Evolutionary conservation across 2,888 invertebrate genomes (phyloP).

Genomic region (Megamerina dolium): DNA sequence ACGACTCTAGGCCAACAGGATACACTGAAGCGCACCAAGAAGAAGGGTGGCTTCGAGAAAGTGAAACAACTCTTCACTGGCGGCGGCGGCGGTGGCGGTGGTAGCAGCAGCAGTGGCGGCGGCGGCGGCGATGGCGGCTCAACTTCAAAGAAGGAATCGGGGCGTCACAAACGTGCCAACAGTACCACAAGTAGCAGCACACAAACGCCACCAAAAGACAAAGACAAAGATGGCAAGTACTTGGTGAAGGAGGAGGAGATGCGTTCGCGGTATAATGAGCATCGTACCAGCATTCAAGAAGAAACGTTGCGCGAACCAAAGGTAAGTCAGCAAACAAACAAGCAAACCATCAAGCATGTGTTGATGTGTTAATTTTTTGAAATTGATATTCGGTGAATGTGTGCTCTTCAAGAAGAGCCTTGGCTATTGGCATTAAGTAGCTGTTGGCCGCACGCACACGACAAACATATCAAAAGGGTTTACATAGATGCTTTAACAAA

Average conservation of each 20-base stretch:
- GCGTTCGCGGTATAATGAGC: slow-evolving; percentile 56
- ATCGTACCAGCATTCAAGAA: slow-evolving; percentile 40
- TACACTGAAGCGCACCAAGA: slow-evolving; percentile 53
- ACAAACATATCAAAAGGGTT: background rate
- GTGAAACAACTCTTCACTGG: slow-evolving; percentile 72
- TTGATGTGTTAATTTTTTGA: slow-evolving; percentile 9
- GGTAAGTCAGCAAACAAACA: slow-evolving; percentile 28
- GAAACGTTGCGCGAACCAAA: slow-evolving; percentile 44
- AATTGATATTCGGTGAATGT: slow-evolving; percentile 12
- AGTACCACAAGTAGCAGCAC: slow-evolving; percentile 40
- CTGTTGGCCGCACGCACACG: background rate
- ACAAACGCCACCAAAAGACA: slow-evolving; percentile 30
- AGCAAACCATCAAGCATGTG: background rate
- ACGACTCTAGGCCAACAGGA: slow-evolving; percentile 22
- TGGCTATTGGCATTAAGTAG: background rate
- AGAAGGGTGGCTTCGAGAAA: slow-evolving; percentile 66
- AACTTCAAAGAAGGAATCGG: slow-evolving; percentile 30
- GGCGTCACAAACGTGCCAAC: slow-evolving; percentile 35
- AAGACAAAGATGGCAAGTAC: slow-evolving; percentile 35
- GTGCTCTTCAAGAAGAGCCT: background rate
- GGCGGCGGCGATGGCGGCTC: slow-evolving; percentile 49
- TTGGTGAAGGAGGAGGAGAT: slow-evolving; percentile 55
- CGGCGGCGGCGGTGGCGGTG: slow-evolving; percentile 41
- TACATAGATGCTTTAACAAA: too few relatives aligned
- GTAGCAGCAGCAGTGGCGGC: slow-evolving; percentile 27